A percentile compares a stretch with the other conserved stretches of the same genome.
phyloP scores from a whole-genome alignment of 2,113 vertebrate species.

The Myxocyprinus asiaticus region DNA sequence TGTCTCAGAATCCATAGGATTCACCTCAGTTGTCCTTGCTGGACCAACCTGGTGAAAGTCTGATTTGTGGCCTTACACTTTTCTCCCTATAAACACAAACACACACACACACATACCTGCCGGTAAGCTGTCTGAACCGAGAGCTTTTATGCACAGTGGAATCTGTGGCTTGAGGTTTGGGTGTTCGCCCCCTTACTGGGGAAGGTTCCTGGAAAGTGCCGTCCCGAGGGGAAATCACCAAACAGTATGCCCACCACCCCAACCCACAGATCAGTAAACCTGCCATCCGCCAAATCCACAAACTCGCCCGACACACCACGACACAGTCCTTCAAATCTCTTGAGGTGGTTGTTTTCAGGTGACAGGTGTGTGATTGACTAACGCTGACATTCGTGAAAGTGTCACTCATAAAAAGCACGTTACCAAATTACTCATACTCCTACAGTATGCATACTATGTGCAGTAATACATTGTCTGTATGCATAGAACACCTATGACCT shows the following conservation, averaged over 20 bases:
- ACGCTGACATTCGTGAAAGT: too few species aligned
- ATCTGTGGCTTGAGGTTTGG: conserved; percentile 66
- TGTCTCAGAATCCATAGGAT: background rate
- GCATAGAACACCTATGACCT: too few species aligned
- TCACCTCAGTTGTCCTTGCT: too few species aligned
- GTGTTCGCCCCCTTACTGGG: conserved; percentile 47
- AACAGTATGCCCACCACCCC: conserved; percentile 49
- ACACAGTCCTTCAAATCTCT: too few species aligned
- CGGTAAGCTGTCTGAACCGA: conserved; percentile 54
- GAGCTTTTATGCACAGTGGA: conserved; percentile 61
- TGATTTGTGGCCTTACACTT: background rate
- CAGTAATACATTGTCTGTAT: too few species aligned
- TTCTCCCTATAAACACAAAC: conserved; percentile 33
- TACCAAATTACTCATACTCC: too few species aligned
- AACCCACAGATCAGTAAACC: conserved; percentile 58
- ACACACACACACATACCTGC: conserved; percentile 39
- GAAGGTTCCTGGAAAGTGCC: conserved; percentile 58
- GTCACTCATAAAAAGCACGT: too few species aligned
- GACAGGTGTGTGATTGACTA: too few species aligned
- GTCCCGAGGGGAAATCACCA: conserved; percentile 40
- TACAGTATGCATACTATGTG: too few species aligned
- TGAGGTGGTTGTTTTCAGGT: too few species aligned
- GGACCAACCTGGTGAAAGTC: background rate
- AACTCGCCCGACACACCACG: background rate
- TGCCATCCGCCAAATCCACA: conserved; percentile 53